Conservation (phyloP, 2,888 invertebrate species). For the Drosophila atripex region DNA sequence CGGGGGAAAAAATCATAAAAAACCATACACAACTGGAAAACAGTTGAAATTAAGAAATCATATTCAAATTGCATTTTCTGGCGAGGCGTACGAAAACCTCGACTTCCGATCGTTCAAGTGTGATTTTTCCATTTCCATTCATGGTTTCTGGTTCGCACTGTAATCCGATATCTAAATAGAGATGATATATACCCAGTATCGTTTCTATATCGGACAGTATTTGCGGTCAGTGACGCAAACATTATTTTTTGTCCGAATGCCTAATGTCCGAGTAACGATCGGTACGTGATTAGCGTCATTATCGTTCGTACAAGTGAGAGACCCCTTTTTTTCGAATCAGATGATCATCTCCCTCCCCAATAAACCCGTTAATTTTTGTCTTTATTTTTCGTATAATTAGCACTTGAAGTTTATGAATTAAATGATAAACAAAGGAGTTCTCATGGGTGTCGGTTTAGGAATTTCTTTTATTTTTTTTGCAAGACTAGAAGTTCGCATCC, state of each 20-base stretch:
- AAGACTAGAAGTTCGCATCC: too few species aligned
- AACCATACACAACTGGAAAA: slow-evolving; percentile 20
- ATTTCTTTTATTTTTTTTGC: too few species aligned
- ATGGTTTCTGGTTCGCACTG: slow-evolving; percentile 21
- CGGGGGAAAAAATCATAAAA: neutral
- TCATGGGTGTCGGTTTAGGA: too few species aligned
- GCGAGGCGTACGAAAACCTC: slow-evolving; percentile 24
- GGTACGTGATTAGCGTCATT: slow-evolving; percentile 40
- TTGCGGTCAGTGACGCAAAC: slow-evolving; percentile 24
- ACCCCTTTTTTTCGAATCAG: neutral
- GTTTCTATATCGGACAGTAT: slow-evolving; percentile 8
- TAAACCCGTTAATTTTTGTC: slow-evolving; percentile 8
- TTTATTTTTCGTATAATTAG: slow-evolving; percentile 1
- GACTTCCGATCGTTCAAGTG: slow-evolving; percentile 6
- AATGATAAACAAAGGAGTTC: too few species aligned
- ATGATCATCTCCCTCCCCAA: slow-evolving; percentile 6
- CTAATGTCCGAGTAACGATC: slow-evolving; percentile 34
- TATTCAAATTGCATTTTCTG: slow-evolving; percentile 37
- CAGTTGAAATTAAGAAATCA: slow-evolving; percentile 32
- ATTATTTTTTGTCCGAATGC: neutral
- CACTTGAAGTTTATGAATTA: too few species aligned
- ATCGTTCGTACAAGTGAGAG: slow-evolving; percentile 9
- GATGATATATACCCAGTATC: neutral
- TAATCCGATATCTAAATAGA: neutral
- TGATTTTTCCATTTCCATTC: slow-evolving; percentile 16